phyloP scores from a whole-genome alignment of 23 tunicate species.

The Aplidium turbinatum region DNA sequence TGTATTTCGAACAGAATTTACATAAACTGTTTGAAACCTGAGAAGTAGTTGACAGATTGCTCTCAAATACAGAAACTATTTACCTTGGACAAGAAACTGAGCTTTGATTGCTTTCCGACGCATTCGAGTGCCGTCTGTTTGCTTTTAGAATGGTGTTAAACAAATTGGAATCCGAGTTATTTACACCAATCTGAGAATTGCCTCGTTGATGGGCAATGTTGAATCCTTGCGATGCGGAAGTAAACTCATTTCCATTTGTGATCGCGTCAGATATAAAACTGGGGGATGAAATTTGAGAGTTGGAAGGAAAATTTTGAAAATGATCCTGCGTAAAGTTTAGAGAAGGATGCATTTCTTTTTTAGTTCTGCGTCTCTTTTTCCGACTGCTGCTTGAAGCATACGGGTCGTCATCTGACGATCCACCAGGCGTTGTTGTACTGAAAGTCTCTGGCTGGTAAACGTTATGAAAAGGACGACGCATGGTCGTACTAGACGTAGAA shows the following conservation, averaged over 20 bases:
- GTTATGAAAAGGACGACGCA: constrained; percentile 33
- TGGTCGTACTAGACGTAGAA: constrained; percentile 16
- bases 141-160: constrained; percentile 23
- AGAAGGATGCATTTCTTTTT: constrained; percentile 37
- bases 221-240: background rate
- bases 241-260: constrained; percentile 60
- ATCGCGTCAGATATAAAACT: constrained; percentile 20
- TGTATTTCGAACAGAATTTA: too few relatives aligned
- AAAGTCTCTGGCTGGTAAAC: background rate
- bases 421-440: constrained; percentile 84
- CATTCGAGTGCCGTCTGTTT: constrained; percentile 53
- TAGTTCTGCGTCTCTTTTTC: constrained; percentile 64
- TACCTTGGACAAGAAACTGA: constrained; percentile 33
- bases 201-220: background rate
- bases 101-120: constrained; percentile 69
- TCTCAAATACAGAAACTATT: too few relatives aligned
- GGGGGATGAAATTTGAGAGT: constrained; percentile 70
- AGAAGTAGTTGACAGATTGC: too few relatives aligned
- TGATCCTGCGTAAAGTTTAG: constrained; percentile 22
- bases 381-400: constrained; percentile 65
- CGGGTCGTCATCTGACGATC: constrained; percentile 83
- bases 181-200: background rate
- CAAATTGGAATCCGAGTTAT: constrained; percentile 64
- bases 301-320: constrained; percentile 24
- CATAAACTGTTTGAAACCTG: too few relatives aligned